Evolutionary conservation across 92 coral and sea anemone species (phyloP), one percentile per base, ranked within the genome.

Genomic region (Phymanthus crucifer): DNA sequence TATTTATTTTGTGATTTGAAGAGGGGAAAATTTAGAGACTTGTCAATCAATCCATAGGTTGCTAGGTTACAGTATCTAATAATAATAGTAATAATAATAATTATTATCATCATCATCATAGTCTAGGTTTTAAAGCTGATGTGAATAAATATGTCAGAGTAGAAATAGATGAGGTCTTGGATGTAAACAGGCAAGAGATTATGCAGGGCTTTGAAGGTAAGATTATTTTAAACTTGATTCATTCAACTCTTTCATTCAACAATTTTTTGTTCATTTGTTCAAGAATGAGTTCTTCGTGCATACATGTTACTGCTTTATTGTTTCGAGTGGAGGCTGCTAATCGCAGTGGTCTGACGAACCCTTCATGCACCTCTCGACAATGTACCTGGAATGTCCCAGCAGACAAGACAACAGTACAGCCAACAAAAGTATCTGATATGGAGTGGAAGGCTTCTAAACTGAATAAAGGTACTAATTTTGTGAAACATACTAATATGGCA

Each of bases 241-340:
- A n/a, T n/a, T n/a, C n/a, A n/a, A n/a, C n/a, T n/a, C 64, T 54
- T 21, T 54, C 21, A 54, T 16, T 54, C 19, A 24, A 54, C 64
- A 54, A 54, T 54, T 13, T 54, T 54, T 45, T 2, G 50, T 52
- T 52, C 1, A 54, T 54, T 57, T 57, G 66, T 57, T 57, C 5
- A 57, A 89, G 92, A 71, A 76, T 81, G 86, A 84, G 92, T 71
- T 80, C 86, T 76, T 75, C 91, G n/a, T 88, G 91, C 71, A 84
- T 88, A 35, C 91, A 83, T 80, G 85, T 88, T 57, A 84, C 86
- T 29, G 88, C 91, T 11, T 80, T 88, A 72, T 72, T 84, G 46
- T 88, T 88, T 79, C 57, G 86, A 50, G 67, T 88, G 33, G 86
- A 84, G 70, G 85, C 89, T 74, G 92, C 86, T 48, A 88, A 88